phyloP scores from a whole-genome alignment of 2,888 invertebrate genomes.

The Operophtera brumata region DNA sequence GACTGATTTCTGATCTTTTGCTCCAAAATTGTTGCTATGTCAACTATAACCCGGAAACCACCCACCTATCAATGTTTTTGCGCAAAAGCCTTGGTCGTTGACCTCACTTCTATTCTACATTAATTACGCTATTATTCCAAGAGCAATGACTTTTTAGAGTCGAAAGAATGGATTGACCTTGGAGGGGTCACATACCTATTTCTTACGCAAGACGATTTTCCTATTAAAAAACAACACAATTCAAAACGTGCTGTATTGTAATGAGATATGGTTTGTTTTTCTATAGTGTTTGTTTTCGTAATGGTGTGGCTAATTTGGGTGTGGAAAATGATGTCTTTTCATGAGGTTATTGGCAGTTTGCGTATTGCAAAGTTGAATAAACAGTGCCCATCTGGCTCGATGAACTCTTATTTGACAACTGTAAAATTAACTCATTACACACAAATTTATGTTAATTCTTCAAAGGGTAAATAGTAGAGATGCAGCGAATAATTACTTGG shows the following conservation, averaged over 20 bases:
- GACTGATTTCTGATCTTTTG: background rate
- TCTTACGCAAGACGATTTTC: slow-evolving; percentile 24
- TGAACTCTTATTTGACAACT: background rate
- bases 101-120: slow-evolving; percentile 41
- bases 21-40: background rate
- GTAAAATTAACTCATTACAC: too few species aligned
- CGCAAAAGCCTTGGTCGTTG: slow-evolving; percentile 23
- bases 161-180: slow-evolving; percentile 49
- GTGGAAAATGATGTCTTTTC: slow-evolving; percentile 27
- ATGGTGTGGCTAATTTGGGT: slow-evolving; percentile 12
- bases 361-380: slow-evolving; percentile 6
- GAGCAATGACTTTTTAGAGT: slow-evolving; percentile 42
- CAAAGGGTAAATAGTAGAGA: too few species aligned
- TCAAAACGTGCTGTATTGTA: slow-evolving; percentile 13
- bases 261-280: slow-evolving; percentile 11
- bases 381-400: background rate
- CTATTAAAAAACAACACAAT: slow-evolving; percentile 7
- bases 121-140: slow-evolving; percentile 58
- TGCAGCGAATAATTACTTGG: too few species aligned
- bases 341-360: slow-evolving; percentile 6
- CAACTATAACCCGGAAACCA: slow-evolving; percentile 24
- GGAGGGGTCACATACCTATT: slow-evolving; percentile 48
- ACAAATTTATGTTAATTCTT: too few species aligned
- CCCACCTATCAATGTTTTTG: slow-evolving; percentile 18
- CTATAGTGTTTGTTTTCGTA: background rate